Percentiles rank a stretch among this genome's conserved stretches.
These are phyloP conservation scores for Amiota communis DNA, from an alignment of 2,888 invertebrate genomes.

Conservation along the genomic window DNA sequence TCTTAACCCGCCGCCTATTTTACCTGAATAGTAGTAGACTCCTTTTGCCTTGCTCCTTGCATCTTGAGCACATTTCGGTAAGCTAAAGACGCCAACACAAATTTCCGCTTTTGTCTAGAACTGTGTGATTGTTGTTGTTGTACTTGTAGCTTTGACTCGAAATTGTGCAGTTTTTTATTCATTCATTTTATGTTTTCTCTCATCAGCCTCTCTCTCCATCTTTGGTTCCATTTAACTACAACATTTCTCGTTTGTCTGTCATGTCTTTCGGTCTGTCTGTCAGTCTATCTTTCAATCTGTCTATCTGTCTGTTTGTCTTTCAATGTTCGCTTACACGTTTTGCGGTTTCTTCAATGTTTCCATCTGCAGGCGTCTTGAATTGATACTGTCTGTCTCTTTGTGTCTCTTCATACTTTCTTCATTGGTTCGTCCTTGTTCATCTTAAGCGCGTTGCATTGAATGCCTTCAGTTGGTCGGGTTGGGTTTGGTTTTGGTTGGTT, in stretches of 20 bases:
- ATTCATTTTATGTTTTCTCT: neutral
- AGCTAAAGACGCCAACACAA: neutral
- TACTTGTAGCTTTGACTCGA: conserved; percentile 19
- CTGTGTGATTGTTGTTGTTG: neutral
- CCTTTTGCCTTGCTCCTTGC: neutral
- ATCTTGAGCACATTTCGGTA: neutral
- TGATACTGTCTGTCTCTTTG: neutral
- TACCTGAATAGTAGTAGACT: neutral
- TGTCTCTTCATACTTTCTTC: neutral
- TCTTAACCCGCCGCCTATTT: neutral
- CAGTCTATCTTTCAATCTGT: neutral
- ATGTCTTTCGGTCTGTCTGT: neutral
- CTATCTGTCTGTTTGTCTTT: neutral
- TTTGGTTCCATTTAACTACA: neutral
- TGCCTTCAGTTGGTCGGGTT: conserved; percentile 6
- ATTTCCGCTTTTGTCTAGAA: neutral
- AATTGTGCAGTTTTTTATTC: neutral
- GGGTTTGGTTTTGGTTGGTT: neutral
- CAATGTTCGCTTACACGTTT: conserved; percentile 18
- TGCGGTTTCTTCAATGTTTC: conserved; percentile 7
- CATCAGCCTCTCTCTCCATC: neutral
- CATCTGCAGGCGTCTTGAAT: conserved; percentile 10
- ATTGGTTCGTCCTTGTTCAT: neutral
- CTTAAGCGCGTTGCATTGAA: conserved; percentile 14
- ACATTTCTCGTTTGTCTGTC: conserved; percentile 3